Conservation (phyloP, 2,888 invertebrate genomes). For the Coecobrya sp. region DNA sequence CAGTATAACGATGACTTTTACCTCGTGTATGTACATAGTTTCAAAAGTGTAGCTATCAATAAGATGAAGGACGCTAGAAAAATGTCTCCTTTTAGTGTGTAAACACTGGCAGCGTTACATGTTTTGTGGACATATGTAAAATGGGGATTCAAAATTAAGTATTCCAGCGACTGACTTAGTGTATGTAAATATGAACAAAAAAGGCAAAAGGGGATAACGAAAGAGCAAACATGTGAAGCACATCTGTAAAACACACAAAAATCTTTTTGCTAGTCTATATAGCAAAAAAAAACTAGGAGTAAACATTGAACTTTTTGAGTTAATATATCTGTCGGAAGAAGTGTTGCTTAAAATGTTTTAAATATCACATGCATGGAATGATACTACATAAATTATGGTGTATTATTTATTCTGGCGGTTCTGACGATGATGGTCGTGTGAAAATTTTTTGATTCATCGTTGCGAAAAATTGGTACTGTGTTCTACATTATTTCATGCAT, state of each 20-base stretch:
- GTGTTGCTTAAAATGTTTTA: constrained; percentile 7
- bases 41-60: background rate
- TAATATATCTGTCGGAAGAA: background rate
- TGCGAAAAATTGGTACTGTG: constrained; percentile 49
- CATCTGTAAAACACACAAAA: constrained; percentile 32
- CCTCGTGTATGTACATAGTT: background rate
- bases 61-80: constrained; percentile 13
- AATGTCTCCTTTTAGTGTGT: background rate
- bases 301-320: background rate
- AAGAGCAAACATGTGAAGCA: constrained; percentile 39
- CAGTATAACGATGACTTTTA: too few species aligned
- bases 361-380: constrained; percentile 1
- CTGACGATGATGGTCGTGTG: constrained; percentile 21
- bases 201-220: background rate
- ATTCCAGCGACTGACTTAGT: background rate
- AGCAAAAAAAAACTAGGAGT: background rate
- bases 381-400: background rate
- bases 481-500: constrained; percentile 46
- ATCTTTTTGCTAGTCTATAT: background rate
- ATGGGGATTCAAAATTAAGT: constrained; percentile 3
- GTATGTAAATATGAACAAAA: background rate
- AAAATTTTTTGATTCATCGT: constrained; percentile 38
- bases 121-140: background rate
- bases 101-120: background rate
- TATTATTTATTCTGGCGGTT: background rate